These are phyloP conservation scores for Eulemur mongoz DNA, from an alignment of 2,797 vertebrate genomes.

Conservation along the genomic window DNA sequence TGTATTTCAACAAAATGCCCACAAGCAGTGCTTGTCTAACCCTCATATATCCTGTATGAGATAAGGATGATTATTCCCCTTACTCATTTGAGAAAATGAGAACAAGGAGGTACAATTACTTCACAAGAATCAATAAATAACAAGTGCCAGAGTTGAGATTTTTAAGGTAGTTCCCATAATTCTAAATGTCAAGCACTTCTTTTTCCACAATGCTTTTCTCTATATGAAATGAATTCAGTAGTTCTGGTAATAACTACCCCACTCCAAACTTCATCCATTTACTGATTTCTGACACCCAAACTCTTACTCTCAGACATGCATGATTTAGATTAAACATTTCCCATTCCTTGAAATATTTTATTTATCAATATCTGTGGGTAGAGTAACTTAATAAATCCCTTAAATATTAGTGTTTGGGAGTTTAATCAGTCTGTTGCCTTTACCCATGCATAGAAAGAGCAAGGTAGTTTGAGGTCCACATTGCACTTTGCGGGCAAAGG, in stretches of 20 bases:
- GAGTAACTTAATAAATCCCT: neutral
- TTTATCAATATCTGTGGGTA: neutral
- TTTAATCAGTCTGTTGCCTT: neutral
- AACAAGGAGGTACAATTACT: neutral
- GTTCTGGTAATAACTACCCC: neutral
- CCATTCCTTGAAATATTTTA: slow-evolving; percentile 3
- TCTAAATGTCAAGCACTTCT: neutral
- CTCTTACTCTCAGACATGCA: neutral
- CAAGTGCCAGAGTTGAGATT: neutral
- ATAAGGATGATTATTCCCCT: neutral
- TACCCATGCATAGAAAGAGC: neutral
- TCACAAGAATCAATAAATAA: neutral
- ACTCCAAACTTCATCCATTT: neutral
- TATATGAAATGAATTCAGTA: neutral
- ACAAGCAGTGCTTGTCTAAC: neutral
- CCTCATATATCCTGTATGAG: neutral
- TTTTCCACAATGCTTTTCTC: neutral
- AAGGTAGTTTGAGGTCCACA: neutral
- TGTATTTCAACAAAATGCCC: slow-evolving; percentile 4
- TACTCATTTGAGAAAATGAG: neutral
- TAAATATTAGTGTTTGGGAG: neutral
- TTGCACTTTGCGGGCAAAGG: neutral
- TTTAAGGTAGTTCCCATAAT: neutral
- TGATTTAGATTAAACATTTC: neutral
- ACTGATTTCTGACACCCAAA: neutral